Percentiles rank a stretch among this genome's conserved stretches.
Evolutionary conservation across 2,888 invertebrate genomes (phyloP).

Genomic region (Caenorhabditis wallacei): DNA sequence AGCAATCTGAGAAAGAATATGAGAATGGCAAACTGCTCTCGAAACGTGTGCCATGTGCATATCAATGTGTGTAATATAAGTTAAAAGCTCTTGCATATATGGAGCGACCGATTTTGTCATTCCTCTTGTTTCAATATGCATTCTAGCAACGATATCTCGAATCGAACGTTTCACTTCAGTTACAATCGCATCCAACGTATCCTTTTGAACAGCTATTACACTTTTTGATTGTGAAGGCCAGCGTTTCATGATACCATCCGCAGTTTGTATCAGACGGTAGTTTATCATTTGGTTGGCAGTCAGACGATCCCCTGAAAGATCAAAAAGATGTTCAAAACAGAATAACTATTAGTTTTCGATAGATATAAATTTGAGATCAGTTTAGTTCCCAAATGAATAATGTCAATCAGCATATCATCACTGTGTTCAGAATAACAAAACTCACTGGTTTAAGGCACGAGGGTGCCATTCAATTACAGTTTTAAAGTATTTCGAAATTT

Average conservation of each 20-base stretch:
- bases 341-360: not conserved
- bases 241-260: constrained; percentile 66
- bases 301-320: constrained; percentile 66
- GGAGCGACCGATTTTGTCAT: constrained; percentile 66
- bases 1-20: constrained; percentile 86
- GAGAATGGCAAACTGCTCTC: constrained; percentile 65
- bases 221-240: constrained; percentile 69
- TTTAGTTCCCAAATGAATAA: too few species aligned
- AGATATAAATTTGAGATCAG: not conserved
- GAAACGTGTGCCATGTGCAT: constrained; percentile 73
- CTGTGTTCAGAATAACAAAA: too few species aligned
- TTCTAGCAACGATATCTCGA: constrained; percentile 68
- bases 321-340: too few species aligned
- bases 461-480: too few species aligned
- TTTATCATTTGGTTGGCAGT: constrained; percentile 70
- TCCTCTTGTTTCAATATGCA: constrained; percentile 71
- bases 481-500: too few species aligned
- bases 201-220: constrained; percentile 61
- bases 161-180: constrained; percentile 55
- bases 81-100: constrained; percentile 73
- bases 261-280: constrained; percentile 71
- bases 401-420: too few species aligned
- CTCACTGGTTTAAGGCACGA: too few species aligned
- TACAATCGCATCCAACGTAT: constrained; percentile 58
- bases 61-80: constrained; percentile 68